Conservation (phyloP, 1,140 invertebrate genomes). For the Harlomillsia oculata region DNA sequence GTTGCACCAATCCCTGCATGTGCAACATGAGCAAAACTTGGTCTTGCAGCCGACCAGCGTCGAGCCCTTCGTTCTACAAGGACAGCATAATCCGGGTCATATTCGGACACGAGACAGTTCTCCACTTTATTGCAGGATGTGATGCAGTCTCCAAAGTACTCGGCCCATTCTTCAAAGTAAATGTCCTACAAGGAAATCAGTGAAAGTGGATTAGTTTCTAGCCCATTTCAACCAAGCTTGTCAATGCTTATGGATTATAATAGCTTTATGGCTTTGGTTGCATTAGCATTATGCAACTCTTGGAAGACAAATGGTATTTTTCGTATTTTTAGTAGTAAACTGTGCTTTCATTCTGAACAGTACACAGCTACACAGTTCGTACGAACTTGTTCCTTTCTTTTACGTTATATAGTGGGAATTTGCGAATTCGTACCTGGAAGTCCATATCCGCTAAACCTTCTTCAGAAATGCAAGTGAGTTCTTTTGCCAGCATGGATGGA, state of each 20-base stretch:
- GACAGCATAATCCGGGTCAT: conserved; percentile 41
- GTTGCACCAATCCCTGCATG: conserved; percentile 33
- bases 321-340: neutral
- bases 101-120: conserved; percentile 24
- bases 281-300: too few species aligned
- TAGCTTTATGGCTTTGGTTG: neutral
- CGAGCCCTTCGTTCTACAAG: conserved; percentile 53
- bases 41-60: conserved; percentile 56
- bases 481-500: conserved; percentile 38
- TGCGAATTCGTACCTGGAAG: conserved; percentile 42
- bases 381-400: neutral
- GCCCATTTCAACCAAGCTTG: neutral
- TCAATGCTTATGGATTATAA: neutral
- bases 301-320: neutral
- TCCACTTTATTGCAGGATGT: conserved; percentile 75
- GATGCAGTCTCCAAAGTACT: conserved; percentile 73
- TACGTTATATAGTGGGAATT: neutral
- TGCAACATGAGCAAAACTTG: conserved; percentile 27
- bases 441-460: conserved; percentile 75
- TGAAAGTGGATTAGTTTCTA: neutral
- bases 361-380: too few species aligned
- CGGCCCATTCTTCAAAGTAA: conserved; percentile 60
- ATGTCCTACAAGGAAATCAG: conserved; percentile 49
- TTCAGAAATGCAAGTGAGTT: conserved; percentile 77
- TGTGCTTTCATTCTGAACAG: too few species aligned